Conservation (phyloP, 1,140 invertebrate genomes). For the Drosophila ananassae region DNA sequence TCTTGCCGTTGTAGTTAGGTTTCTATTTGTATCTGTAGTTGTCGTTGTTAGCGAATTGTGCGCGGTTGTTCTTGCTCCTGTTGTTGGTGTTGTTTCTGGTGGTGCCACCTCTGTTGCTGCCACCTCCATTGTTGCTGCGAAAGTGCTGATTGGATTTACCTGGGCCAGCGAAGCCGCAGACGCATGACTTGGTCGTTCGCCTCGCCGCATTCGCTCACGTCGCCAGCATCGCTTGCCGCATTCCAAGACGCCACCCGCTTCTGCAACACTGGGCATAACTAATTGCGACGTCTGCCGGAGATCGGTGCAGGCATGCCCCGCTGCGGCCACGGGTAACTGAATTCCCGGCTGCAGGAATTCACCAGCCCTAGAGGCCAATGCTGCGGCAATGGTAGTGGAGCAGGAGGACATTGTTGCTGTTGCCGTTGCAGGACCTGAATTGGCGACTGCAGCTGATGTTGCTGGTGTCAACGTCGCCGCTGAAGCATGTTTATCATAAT, state of each 20-base stretch:
- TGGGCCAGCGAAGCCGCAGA: conserved; percentile 44
- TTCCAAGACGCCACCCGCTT: conserved; percentile 49
- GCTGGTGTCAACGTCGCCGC: conserved; percentile 55
- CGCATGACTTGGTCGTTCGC: conserved; percentile 73
- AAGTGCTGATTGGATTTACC: conserved; percentile 62
- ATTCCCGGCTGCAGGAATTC: conserved; percentile 72
- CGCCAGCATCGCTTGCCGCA: conserved; percentile 65
- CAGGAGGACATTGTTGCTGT: conserved; percentile 10
- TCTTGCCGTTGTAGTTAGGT: conserved; percentile 35
- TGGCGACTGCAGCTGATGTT: conserved; percentile 20
- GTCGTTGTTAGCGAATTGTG: conserved; percentile 64
- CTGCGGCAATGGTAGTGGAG: neutral
- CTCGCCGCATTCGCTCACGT: conserved; percentile 69
- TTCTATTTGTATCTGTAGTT: conserved; percentile 21
- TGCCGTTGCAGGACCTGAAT: conserved; percentile 23
- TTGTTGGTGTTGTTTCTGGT: conserved; percentile 18
- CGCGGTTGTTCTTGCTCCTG: conserved; percentile 19
- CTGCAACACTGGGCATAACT: conserved; percentile 79
- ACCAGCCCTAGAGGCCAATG: conserved; percentile 10
- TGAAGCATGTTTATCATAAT: conserved; percentile 80
- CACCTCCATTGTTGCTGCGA: conserved; percentile 18
- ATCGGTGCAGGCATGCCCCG: conserved; percentile 64
- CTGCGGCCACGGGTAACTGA: conserved; percentile 48
- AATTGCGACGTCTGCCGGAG: conserved; percentile 76
- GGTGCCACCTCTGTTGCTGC: conserved; percentile 21